Evolutionary conservation across 2,888 invertebrate species (phyloP), one percentile per base, ranked within the genome.

Genomic region (Drosophila algonquin): DNA sequence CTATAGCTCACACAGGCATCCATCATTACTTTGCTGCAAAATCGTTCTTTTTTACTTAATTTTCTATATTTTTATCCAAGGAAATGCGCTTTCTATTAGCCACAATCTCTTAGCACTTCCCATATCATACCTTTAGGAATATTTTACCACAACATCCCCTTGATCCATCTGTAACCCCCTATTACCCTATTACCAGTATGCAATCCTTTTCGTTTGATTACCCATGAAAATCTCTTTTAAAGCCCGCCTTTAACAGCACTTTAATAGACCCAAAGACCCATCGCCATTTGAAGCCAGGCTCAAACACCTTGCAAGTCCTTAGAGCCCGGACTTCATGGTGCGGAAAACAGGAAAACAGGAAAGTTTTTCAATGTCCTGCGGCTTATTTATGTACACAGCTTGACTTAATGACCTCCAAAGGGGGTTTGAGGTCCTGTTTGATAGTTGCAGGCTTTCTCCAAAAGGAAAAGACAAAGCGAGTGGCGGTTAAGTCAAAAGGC

Each of bases 381-480:
- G 60, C 81, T 83, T 89, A 90, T 90, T 90, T 90, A 90, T 90
- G 85, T 77, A 73, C 76, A 54, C 78, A 82, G 88, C 89, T 90
- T 90, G 90, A 83, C 90, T 90, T 90, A 90, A 90, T 90, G 91
- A 90, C 90, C 80, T 71, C 44, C 55, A 63, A 50, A 21, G 55
- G 12, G 46, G 35, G 46, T 4, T 6, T 21, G 74, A 24, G 35
- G 8, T 30, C 8, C 8, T 21, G 51, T 54, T 54, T 16, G 55
- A 73, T 72, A 72, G 72, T 72, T 30, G 71, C 75, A 65, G 57
- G 73, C 56, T 35, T 8, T 7, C 16, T 21, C 4, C 10, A 58
- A 65, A 6, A 58, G 50, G 35, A 35, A 50, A 67, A 67, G 89
- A 89, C 89, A 87, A 89, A 85, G 85, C 89, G 89, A 81, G 2